A percentile compares a stretch with the other conserved stretches of the same genome.
phyloP scores from a whole-genome alignment of 2,888 invertebrate genomes.

The Cephus spinipes region DNA sequence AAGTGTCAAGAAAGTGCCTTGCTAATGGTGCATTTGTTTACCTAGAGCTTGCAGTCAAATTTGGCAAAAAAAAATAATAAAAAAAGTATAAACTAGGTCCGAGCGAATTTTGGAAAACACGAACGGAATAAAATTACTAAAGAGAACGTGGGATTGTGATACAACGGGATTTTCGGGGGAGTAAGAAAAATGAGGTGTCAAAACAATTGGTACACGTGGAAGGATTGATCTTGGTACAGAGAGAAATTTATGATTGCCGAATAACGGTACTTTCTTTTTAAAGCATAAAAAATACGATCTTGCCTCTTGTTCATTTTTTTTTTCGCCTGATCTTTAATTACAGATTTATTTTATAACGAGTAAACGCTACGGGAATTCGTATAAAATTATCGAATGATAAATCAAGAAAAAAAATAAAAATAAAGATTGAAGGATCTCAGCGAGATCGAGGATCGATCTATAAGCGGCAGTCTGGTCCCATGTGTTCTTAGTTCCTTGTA shows the following conservation, averaged over 20 bases:
- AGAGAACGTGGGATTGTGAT: background rate
- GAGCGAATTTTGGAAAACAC: background rate
- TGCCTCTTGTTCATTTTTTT: background rate
- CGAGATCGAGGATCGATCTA: constrained; percentile 7
- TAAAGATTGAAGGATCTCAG: constrained; percentile 25
- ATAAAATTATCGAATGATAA: constrained; percentile 1
- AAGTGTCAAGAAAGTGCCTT: too few relatives aligned
- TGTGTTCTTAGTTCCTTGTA: background rate
- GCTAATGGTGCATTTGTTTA: too few relatives aligned
- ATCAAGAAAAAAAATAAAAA: background rate
- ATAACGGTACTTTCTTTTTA: background rate
- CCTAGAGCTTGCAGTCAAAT: too few relatives aligned
- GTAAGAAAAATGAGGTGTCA: background rate
- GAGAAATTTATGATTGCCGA: background rate
- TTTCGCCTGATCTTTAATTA: background rate
- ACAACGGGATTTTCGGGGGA: background rate
- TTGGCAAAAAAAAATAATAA: too few relatives aligned
- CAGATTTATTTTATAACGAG: constrained; percentile 8
- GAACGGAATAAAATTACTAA: background rate
- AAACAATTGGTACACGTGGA: background rate
- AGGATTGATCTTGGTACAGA: background rate
- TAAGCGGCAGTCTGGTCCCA: background rate
- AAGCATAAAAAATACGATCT: background rate
- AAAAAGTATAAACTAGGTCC: background rate
- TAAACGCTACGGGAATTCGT: constrained; percentile 23